Evolutionary conservation across 2,888 invertebrate species (phyloP).

Genomic region (Chironomus tentans): DNA sequence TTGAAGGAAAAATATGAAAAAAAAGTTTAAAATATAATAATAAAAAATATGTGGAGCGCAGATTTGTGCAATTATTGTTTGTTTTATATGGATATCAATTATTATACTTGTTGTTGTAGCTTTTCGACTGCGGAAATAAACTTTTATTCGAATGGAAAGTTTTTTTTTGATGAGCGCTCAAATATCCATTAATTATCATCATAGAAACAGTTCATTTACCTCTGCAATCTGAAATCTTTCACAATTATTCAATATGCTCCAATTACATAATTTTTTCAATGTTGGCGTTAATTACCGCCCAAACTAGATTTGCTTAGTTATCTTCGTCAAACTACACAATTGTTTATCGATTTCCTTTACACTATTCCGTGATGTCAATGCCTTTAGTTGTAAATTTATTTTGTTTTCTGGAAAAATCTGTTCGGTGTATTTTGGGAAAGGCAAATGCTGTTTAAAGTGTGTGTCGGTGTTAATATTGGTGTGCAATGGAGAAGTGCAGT

Average conservation of each 20-base stretch:
- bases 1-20: neutral
- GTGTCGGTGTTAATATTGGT: too few relatives aligned
- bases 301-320: too few relatives aligned
- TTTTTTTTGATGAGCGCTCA: neutral
- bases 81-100: constrained; percentile 2
- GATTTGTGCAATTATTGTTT: neutral
- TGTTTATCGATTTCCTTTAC: too few relatives aligned
- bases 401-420: too few relatives aligned
- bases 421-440: too few relatives aligned
- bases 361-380: too few relatives aligned
- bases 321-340: too few relatives aligned
- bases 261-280: neutral
- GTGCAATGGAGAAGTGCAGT: too few relatives aligned
- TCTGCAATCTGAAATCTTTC: neutral
- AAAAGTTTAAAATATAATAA: neutral
- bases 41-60: neutral
- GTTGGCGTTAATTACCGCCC: too few relatives aligned
- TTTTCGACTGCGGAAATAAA: neutral
- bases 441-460: too few relatives aligned
- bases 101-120: neutral
- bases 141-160: neutral
- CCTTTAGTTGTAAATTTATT: too few relatives aligned
- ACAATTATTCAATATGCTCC: neutral
- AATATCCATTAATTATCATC: neutral
- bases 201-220: neutral